These are phyloP conservation scores for Caenorhabditis elegans DNA, from an alignment of 1,140 invertebrate species.

Conservation along the genomic window DNA sequence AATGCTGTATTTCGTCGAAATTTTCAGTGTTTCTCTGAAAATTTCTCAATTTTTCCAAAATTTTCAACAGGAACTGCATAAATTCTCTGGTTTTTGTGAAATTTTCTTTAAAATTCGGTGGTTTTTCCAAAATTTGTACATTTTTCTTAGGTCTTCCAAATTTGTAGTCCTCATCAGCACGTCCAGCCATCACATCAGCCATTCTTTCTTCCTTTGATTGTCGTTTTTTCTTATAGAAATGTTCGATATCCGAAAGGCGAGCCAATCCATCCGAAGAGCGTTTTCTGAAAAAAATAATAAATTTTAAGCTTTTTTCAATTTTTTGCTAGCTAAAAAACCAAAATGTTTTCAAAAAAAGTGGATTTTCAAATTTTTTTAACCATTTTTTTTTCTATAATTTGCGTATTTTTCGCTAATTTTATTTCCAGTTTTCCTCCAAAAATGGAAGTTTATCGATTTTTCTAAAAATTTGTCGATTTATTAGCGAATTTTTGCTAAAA, in stretches of 20 bases:
- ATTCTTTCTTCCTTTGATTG: slow-evolving; percentile 61
- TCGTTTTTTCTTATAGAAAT: slow-evolving; percentile 64
- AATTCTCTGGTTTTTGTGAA: neutral
- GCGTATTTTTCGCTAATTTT: too few relatives aligned
- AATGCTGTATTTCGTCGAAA: too few relatives aligned
- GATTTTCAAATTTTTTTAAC: too few relatives aligned
- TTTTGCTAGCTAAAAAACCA: neutral
- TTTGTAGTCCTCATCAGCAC: slow-evolving; percentile 52
- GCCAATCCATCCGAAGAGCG: slow-evolving; percentile 57
- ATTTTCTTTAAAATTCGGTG: neutral
- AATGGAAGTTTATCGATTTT: too few relatives aligned
- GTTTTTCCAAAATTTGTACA: neutral
- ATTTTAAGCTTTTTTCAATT: neutral
- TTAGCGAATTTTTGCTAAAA: too few relatives aligned
- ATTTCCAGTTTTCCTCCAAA: too few relatives aligned
- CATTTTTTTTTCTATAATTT: too few relatives aligned
- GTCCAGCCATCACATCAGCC: slow-evolving; percentile 53
- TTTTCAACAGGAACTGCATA: too few relatives aligned
- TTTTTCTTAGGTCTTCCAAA: slow-evolving; percentile 61
- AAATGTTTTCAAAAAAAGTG: neutral
- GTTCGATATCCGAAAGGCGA: slow-evolving; percentile 61
- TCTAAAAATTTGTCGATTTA: too few relatives aligned
- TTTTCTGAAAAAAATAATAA: slow-evolving; percentile 46
- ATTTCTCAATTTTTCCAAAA: neutral
- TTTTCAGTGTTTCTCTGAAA: neutral